phyloP scores from a whole-genome alignment of 2,113 vertebrate genomes.

The Syngnathoides biaculeatus region DNA sequence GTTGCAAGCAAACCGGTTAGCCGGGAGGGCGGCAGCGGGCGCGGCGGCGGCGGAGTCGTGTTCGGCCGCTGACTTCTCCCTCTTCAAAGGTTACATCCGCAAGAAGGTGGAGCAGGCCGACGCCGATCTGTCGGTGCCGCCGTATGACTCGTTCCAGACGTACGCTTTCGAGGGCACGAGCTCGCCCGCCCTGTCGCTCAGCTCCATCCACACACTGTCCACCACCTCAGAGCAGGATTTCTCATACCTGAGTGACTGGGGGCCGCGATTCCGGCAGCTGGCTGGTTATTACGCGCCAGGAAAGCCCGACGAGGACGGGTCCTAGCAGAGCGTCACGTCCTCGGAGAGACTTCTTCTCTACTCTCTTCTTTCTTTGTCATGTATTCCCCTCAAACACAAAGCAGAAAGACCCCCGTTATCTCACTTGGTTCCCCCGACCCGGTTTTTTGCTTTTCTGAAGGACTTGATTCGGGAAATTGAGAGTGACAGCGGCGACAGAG shows the following conservation, averaged over 20 bases:
- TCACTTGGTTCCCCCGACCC: neutral
- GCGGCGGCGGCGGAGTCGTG: slow-evolving; percentile 50
- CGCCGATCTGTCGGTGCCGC: slow-evolving; percentile 88
- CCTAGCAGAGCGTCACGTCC: slow-evolving; percentile 75
- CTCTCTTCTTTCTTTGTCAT: slow-evolving; percentile 23
- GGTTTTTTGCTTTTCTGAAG: neutral
- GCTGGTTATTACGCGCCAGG: slow-evolving; percentile 86
- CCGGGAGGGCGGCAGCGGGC: slow-evolving; percentile 41
- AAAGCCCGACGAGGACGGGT: slow-evolving; percentile 79
- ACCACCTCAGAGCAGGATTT: slow-evolving; percentile 94
- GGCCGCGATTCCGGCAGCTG: slow-evolving; percentile 91
- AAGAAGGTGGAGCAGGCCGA: slow-evolving; percentile 96
- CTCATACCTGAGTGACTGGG: slow-evolving; percentile 92
- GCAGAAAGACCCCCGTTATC: slow-evolving; percentile 4
- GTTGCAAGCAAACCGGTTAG: slow-evolving; percentile 68
- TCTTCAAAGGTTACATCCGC: slow-evolving; percentile 94
- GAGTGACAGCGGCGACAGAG: neutral
- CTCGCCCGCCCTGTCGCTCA: slow-evolving; percentile 89
- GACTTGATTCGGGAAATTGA: neutral
- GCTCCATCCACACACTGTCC: slow-evolving; percentile 92
- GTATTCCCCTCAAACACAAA: slow-evolving; percentile 35
- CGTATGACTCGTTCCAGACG: slow-evolving; percentile 98
- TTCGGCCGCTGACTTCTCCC: slow-evolving; percentile 85
- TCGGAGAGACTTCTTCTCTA: slow-evolving; percentile 27
- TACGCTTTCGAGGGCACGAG: slow-evolving; percentile 92